Evolutionary conservation across 2,113 vertebrate species (phyloP), one percentile per base, ranked within the genome.

Genomic region (Atrichornis clamosus): DNA sequence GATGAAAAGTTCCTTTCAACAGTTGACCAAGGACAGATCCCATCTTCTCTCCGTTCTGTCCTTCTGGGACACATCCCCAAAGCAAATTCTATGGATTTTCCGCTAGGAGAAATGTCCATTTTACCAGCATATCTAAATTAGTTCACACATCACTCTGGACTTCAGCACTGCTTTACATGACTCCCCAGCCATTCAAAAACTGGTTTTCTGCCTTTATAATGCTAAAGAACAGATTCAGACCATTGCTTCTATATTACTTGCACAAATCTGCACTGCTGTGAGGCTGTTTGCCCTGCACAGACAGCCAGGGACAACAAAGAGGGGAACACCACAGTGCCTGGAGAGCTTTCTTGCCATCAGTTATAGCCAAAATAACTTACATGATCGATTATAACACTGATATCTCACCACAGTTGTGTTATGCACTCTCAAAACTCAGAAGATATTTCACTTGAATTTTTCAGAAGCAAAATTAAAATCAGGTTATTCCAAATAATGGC

Each of bases 401-500:
- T 3, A 27, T 4, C 72, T 74, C 80, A 30, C 53, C n/a, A 64
- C 42, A 19, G 11, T 10, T 15, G 4, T 11, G 23, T 16, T 14
- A 16, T 1, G 27, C 14, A 24, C 21, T 84, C 81, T 53, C 1
- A 37, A 27, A 59, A 30, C 35, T 70, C 70, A 39, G 89, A 44
- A 78, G 81, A 76, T 13, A 56, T 8, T 52, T 42, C 77, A 39
- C 44, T 21, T 2, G 6, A 8, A 23, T 65, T 89, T 55, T 91
- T 88, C 74, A 80, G 83, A 88, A 88, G 76, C 6, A 24, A 83
- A 93, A 84, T 60, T 18, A 68, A 93, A 80, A 37, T 85, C 67
- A 53, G 53, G 59, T 76, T 85, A 21, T 64, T 60, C 18, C 33
- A 67, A 88, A 56, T 37, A 63, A 63, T 7, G 30, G 8, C 84